Evolutionary conservation across 2,888 invertebrate species (phyloP).

Genomic region (Cantharis rustica): DNA sequence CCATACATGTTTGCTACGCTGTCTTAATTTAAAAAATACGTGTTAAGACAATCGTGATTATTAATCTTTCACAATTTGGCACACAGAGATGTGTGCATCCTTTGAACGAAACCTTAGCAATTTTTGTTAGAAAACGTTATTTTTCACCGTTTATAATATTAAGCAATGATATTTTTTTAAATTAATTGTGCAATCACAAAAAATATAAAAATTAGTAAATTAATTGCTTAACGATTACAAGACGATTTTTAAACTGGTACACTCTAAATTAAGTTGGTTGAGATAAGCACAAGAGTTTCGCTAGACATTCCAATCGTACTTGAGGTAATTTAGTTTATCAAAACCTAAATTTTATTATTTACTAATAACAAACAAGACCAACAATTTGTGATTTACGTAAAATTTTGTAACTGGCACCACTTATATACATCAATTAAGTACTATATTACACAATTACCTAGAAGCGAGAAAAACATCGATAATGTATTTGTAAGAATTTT

Average conservation of each 20-base stretch:
- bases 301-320: neutral
- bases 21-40: neutral
- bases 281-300: neutral
- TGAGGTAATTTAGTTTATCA: neutral
- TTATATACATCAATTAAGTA: neutral
- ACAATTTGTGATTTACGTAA: neutral
- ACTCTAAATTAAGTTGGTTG: neutral
- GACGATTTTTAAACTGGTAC: neutral
- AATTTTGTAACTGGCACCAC: neutral
- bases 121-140: neutral
- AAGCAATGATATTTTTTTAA: neutral
- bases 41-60: neutral
- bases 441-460: neutral
- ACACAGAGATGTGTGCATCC: constrained; percentile 9
- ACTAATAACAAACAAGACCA: neutral
- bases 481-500: neutral
- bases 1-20: neutral
- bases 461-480: neutral
- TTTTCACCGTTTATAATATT: neutral
- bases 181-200: neutral
- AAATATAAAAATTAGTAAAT: neutral
- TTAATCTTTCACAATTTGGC: neutral
- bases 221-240: neutral
- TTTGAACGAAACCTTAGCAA: constrained; percentile 3
- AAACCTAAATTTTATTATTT: neutral